Conservation (phyloP, 2,888 invertebrate species). For the Drosophila siamana region DNA sequence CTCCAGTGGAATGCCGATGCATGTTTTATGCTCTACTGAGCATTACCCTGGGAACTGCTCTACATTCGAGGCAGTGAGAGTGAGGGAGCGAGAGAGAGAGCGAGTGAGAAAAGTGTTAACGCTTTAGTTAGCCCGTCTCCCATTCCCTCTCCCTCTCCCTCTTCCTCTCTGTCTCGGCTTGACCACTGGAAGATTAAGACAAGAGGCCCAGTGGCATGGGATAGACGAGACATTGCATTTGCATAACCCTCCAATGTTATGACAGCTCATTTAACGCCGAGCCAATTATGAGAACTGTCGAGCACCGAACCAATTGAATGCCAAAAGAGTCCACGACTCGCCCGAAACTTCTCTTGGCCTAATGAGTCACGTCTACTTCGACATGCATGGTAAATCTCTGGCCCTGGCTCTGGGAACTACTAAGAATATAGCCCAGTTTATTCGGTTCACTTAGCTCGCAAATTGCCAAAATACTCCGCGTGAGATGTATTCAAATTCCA, state of each 20-base stretch:
- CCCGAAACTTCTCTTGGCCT: conserved; percentile 31
- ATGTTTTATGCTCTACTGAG: conserved; percentile 59
- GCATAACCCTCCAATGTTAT: conserved; percentile 59
- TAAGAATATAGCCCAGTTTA: neutral
- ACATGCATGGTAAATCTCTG: neutral
- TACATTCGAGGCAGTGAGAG: neutral
- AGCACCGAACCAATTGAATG: conserved; percentile 11
- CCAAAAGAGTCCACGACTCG: conserved; percentile 6
- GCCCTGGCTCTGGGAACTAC: conserved; percentile 37
- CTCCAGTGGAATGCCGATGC: conserved; percentile 15
- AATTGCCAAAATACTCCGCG: neutral
- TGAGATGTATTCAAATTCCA: too few relatives aligned
- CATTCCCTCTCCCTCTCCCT: too few relatives aligned
- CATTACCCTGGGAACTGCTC: conserved; percentile 50
- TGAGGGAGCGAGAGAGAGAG: neutral
- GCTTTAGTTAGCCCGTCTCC: conserved; percentile 43
- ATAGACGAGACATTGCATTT: conserved; percentile 27
- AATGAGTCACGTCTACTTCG: conserved; percentile 32
- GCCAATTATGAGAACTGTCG: conserved; percentile 36
- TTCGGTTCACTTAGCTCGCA: neutral
- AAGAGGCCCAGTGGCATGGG: conserved; percentile 2
- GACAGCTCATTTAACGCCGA: conserved; percentile 76
- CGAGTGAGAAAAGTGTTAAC: conserved; percentile 54
- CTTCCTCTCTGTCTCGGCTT: neutral
- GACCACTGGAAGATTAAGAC: conserved; percentile 26